Evolutionary conservation across 2,113 vertebrate genomes (phyloP), one percentile per base, ranked within the genome.

Genomic region (Formicarius rufipectus): DNA sequence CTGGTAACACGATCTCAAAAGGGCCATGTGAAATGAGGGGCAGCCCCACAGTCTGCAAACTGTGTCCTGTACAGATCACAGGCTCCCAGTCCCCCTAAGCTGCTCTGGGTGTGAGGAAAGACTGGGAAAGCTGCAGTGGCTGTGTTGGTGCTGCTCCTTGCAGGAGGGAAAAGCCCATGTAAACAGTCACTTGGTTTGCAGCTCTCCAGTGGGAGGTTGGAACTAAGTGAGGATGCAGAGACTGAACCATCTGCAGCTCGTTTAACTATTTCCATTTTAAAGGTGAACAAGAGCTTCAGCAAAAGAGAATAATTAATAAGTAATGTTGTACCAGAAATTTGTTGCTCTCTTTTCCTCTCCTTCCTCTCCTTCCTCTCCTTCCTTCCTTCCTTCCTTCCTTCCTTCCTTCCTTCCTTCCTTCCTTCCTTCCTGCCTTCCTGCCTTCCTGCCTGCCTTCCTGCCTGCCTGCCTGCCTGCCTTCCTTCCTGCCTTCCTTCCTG

Each of bases 231-330:
- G 75, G 58, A 87, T 58, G 75, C 80, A 62, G 69, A 79, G 53
- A 45, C 28, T 42, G 31, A 93, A 37, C 40, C 88, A 93, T 97
- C 85, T 93, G 78, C 79, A 94, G 59, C 83, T 90, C 85, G 40
- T 91, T 91, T 88, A 94, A 90, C 78, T 73, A 10, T 92, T 83
- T 93, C 79, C 39, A 62, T 83, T 95, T 83, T 77, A 83, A 84
- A 93, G 72, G 88, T 92, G 82, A 94, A 76, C 71, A 88, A 90
- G 31, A 73, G 28, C 33, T 86, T 74, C 71, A 68, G 62, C 37
- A 90, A 94, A 87, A 66, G 12, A 69, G 11, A 8, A n/a, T n/a
- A 53, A 30, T 66, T 94, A 90, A 71, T 19, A 87, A 79, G 12
- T 4, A 18, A 49, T 45, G 12, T 6, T 73, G 20, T 58, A n/a